Evolutionary conservation across 2,113 vertebrate genomes (phyloP).

Genomic region (Brachirus orientalis): DNA sequence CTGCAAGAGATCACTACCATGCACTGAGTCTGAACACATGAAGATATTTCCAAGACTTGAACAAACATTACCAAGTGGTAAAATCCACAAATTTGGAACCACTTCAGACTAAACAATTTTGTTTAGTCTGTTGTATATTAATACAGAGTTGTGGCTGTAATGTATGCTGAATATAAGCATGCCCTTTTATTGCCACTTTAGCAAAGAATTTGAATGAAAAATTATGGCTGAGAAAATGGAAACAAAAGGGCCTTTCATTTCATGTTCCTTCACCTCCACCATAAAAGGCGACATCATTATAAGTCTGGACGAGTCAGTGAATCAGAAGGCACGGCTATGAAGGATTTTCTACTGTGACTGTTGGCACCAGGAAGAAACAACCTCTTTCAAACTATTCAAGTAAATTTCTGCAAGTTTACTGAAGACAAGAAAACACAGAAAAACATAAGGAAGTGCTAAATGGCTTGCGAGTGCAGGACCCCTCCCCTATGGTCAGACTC

Average conservation of each 20-base stretch:
- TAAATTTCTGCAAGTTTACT: not conserved
- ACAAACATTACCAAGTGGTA: not conserved
- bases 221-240: constrained; percentile 23
- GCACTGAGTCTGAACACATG: not conserved
- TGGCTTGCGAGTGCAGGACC: constrained; percentile 34
- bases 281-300: constrained; percentile 32
- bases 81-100: constrained; percentile 4
- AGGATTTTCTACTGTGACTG: constrained; percentile 10
- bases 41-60: not conserved
- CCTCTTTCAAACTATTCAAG: not conserved
- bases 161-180: constrained; percentile 15
- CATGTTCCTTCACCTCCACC: constrained; percentile 34
- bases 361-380: not conserved
- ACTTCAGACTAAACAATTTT: constrained; percentile 3
- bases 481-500: constrained; percentile 21
- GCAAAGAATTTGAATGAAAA: constrained; percentile 3
- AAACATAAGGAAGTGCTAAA: constrained; percentile 32
- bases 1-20: not conserved
- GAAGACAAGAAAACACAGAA: constrained; percentile 11
- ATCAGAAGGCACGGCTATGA: constrained; percentile 26
- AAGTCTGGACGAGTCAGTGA: constrained; percentile 55
- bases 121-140: constrained; percentile 2
- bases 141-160: constrained; percentile 2
- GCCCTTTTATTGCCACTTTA: constrained; percentile 10
- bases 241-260: constrained; percentile 28